phyloP scores from a whole-genome alignment of 2,113 vertebrate genomes.

The Parus major region DNA sequence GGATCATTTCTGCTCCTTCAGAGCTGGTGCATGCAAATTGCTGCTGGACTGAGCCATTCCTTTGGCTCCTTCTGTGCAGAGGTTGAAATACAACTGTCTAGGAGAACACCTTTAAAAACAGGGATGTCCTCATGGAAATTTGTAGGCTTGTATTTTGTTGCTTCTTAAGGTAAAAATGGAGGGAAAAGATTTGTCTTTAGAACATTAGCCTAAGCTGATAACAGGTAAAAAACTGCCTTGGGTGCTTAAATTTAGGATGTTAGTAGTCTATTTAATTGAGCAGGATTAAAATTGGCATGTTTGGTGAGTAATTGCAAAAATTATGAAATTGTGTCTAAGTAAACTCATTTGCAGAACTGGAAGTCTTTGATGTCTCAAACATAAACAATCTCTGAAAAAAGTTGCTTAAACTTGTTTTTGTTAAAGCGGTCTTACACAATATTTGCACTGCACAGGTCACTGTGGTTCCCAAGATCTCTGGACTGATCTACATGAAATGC shows the following conservation, averaged over 20 bases:
- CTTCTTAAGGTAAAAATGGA: background rate
- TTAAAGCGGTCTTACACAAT: background rate
- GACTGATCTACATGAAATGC: background rate
- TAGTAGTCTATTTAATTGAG: background rate
- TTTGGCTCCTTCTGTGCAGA: background rate
- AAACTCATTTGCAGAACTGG: background rate
- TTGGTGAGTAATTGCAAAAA: background rate
- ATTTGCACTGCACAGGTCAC: background rate
- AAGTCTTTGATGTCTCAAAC: background rate
- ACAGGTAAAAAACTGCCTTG: background rate
- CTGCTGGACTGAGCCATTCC: background rate
- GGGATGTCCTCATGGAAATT: background rate
- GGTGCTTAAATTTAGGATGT: background rate
- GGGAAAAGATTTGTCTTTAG: background rate
- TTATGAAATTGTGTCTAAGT: background rate
- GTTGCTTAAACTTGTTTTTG: background rate
- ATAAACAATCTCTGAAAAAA: background rate
- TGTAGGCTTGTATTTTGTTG: background rate
- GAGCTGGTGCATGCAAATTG: background rate
- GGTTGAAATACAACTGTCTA: background rate
- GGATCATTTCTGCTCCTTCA: background rate
- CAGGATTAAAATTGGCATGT: fast-evolving
- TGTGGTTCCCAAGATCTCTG: background rate
- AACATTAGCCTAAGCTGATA: background rate
- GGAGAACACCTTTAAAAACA: background rate